phyloP scores from a whole-genome alignment of 1,140 invertebrate genomes.

The Centruroides sculpturatus region DNA sequence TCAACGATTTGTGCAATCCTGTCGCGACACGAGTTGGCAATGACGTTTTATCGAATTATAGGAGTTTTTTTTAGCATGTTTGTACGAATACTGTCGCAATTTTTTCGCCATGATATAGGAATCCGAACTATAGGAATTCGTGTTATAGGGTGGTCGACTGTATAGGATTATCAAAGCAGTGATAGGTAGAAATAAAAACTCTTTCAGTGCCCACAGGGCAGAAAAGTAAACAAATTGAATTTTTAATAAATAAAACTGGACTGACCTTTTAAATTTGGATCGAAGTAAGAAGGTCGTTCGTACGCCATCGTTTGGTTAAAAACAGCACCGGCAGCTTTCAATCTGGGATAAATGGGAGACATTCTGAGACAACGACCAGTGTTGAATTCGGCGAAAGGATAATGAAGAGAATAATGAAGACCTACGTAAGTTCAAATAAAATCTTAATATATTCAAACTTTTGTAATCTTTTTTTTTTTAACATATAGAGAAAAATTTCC shows the following conservation, averaged over 20 bases:
- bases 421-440: slow-evolving; percentile 6
- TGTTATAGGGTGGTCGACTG: too few species aligned
- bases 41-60: too few species aligned
- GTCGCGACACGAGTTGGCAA: too few species aligned
- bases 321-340: slow-evolving; percentile 82
- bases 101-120: too few species aligned
- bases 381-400: slow-evolving; percentile 61
- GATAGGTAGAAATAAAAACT: too few species aligned
- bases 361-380: slow-evolving; percentile 81
- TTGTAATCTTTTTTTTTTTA: background rate
- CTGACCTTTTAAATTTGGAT: slow-evolving; percentile 21
- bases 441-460: background rate
- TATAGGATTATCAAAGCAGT: too few species aligned
- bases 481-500: slow-evolving; percentile 31
- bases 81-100: too few species aligned
- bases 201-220: too few species aligned
- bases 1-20: too few species aligned
- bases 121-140: too few species aligned
- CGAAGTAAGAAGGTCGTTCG: slow-evolving; percentile 88
- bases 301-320: slow-evolving; percentile 99
- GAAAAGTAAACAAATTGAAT: too few species aligned
- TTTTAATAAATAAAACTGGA: background rate
- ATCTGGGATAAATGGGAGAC: slow-evolving; percentile 88
- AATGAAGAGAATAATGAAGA: slow-evolving; percentile 58
- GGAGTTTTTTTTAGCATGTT: too few species aligned